Conservation (phyloP, 92 coral and sea anemone species). For the Umimayanthus kanabou region DNA sequence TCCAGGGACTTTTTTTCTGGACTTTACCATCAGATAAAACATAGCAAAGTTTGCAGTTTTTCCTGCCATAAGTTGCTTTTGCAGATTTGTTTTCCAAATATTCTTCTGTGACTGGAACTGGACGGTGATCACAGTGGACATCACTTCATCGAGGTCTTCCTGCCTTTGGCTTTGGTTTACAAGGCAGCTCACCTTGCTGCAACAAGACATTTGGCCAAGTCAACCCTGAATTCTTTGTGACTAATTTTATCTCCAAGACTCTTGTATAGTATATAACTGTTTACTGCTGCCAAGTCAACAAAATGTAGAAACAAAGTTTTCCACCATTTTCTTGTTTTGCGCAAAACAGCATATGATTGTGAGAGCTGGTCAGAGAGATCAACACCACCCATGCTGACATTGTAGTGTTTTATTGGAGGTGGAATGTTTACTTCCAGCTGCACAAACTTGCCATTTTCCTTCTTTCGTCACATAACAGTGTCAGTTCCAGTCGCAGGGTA, state of each 20-base stretch:
- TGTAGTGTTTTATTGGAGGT: conserved; percentile 46
- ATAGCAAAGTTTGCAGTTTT: conserved; percentile 15
- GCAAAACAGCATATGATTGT: conserved; percentile 34
- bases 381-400: conserved; percentile 47
- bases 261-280: conserved; percentile 31
- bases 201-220: neutral
- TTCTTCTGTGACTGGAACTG: conserved; percentile 18
- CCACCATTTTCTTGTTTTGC: conserved; percentile 51
- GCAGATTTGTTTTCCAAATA: conserved; percentile 19
- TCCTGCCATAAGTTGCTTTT: conserved; percentile 10
- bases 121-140: neutral
- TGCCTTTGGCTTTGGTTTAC: neutral
- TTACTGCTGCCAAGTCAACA: conserved; percentile 37
- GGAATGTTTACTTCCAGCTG: conserved; percentile 35
- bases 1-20: conserved; percentile 20
- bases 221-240: neutral
- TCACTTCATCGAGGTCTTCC: conserved; percentile 6
- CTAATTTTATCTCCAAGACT: neutral
- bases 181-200: neutral
- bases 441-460: conserved; percentile 39
- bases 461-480: conserved; percentile 16
- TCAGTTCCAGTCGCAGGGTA: conserved; percentile 41
- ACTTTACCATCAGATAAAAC: conserved; percentile 2
- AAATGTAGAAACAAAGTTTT: conserved; percentile 52
- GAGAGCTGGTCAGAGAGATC: conserved; percentile 53